These are phyloP conservation scores for Drepana arcuata DNA, from an alignment of 1,140 invertebrate genomes.

Conservation along the genomic window DNA sequence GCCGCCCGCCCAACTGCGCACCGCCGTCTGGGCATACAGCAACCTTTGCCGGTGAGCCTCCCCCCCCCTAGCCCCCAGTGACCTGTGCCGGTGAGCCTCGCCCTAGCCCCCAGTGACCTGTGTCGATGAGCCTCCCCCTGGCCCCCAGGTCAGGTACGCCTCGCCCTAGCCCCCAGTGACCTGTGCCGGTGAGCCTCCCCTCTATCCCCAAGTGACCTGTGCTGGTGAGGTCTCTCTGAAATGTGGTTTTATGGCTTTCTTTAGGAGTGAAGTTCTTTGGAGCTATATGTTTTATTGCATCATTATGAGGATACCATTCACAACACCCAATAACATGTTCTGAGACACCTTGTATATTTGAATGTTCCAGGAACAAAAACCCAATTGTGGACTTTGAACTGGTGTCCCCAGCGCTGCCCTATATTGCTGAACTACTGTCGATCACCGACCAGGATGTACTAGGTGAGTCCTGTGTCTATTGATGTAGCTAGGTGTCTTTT, in stretches of 20 bases:
- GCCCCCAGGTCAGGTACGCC: background rate
- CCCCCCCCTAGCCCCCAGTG: background rate
- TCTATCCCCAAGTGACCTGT: background rate
- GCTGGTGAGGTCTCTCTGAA: too few relatives aligned
- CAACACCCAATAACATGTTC: too few relatives aligned
- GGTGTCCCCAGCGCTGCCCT: constrained; percentile 86
- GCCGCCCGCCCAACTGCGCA: constrained; percentile 57
- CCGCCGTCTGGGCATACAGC: constrained; percentile 93
- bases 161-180: background rate
- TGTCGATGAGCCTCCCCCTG: too few relatives aligned
- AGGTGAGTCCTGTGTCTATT: constrained; percentile 53
- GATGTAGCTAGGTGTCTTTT: background rate
- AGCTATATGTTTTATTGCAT: too few relatives aligned
- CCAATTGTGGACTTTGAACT: constrained; percentile 85
- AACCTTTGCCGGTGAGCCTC: constrained; percentile 76
- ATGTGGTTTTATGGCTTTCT: too few relatives aligned
- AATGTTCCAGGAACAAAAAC: constrained; percentile 86
- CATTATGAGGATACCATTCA: too few relatives aligned
- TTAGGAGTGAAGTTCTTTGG: too few relatives aligned
- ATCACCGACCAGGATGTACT: constrained; percentile 83
- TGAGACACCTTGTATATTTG: constrained; percentile 1
- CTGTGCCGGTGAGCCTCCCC: background rate
- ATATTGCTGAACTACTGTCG: constrained; percentile 83
- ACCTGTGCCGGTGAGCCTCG: background rate
- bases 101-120: background rate